phyloP scores from a whole-genome alignment of 2,888 invertebrate genomes.

The Leucoma salicis region DNA sequence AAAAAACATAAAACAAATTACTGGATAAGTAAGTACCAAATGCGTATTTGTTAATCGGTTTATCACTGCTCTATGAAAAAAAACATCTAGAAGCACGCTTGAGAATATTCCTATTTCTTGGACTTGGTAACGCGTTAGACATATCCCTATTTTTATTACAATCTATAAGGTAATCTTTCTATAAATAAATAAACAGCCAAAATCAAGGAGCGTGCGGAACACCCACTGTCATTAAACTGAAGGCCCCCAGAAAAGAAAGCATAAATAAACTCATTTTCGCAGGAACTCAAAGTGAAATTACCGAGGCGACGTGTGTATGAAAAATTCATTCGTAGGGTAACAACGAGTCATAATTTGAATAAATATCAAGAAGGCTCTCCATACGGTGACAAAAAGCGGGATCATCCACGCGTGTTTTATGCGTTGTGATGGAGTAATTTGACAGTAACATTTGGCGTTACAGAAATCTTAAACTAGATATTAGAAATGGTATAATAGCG shows the following conservation, averaged over 20 bases:
- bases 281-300: constrained; percentile 78
- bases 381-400: constrained; percentile 70
- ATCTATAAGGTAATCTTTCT: too few species aligned
- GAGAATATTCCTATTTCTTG: too few species aligned
- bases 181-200: too few species aligned
- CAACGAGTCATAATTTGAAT: constrained; percentile 79
- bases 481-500: too few species aligned
- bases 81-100: too few species aligned
- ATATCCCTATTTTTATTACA: too few species aligned
- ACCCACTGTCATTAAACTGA: constrained; percentile 49
- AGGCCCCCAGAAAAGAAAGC: constrained; percentile 52
- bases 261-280: constrained; percentile 71
- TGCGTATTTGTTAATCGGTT: too few species aligned
- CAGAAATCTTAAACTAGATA: too few species aligned
- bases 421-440: constrained; percentile 75
- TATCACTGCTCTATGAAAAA: too few species aligned
- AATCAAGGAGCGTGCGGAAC: constrained; percentile 40
- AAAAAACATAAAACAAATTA: too few species aligned
- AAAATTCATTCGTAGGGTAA: constrained; percentile 78
- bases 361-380: constrained; percentile 68
- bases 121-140: too few species aligned
- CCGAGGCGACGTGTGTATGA: constrained; percentile 75
- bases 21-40: too few species aligned
- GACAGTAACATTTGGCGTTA: constrained; percentile 58
- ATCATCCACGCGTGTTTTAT: constrained; percentile 71